phyloP scores from a whole-genome alignment of 2,113 vertebrate species.

The Haemorhous mexicanus region DNA sequence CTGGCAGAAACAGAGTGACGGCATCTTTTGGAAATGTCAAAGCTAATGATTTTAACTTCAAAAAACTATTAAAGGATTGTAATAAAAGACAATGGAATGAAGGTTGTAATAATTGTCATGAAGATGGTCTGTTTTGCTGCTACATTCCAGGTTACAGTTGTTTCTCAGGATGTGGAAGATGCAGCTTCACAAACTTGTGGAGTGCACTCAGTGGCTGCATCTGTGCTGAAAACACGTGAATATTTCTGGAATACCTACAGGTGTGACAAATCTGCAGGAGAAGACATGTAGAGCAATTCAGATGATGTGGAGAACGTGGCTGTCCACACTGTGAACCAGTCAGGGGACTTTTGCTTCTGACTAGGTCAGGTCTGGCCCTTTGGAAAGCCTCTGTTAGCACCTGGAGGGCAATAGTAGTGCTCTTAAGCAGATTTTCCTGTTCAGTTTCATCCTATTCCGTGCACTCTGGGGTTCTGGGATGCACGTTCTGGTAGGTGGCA shows the following conservation, averaged over 20 bases:
- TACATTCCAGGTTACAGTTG: neutral
- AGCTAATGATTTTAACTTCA: neutral
- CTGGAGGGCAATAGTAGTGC: neutral
- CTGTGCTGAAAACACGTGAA: neutral
- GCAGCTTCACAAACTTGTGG: neutral
- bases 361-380: neutral
- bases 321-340: accelerated
- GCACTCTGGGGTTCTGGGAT: neutral
- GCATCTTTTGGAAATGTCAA: neutral
- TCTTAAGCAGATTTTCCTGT: neutral
- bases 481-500: accelerated
- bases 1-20: neutral
- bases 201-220: neutral
- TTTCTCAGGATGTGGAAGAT: neutral
- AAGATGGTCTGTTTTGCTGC: neutral
- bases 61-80: neutral
- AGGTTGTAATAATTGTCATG: neutral
- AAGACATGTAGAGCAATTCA: neutral
- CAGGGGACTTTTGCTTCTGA: neutral
- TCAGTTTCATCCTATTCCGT: neutral
- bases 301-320: accelerated
- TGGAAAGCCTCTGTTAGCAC: neutral
- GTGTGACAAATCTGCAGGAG: neutral
- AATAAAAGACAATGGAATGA: neutral
- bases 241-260: neutral